A percentile compares a stretch with the other conserved stretches of the same genome.
Evolutionary conservation across 2,113 vertebrate species (phyloP).

Genomic region (Psilopsiagon aymara): DNA sequence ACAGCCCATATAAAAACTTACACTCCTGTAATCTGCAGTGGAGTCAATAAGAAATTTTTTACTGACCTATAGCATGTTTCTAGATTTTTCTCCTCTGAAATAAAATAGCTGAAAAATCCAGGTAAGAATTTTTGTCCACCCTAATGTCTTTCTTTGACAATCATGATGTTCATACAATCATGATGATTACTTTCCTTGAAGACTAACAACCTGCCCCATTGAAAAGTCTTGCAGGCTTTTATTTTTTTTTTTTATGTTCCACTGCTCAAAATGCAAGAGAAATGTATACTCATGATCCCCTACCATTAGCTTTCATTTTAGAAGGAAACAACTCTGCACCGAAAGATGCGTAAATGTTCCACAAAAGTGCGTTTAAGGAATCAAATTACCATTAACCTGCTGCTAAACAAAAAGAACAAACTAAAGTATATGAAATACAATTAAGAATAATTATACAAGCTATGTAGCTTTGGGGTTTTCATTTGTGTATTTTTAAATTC

Average conservation of each 20-base stretch:
- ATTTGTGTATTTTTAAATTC: neutral
- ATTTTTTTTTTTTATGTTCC: neutral
- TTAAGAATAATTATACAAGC: neutral
- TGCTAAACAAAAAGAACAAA: neutral
- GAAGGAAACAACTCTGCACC: neutral
- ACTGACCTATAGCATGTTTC: neutral
- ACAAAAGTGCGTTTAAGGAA: neutral
- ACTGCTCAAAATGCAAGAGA: neutral
- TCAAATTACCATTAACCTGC: neutral
- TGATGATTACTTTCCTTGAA: neutral
- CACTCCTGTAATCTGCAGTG: neutral
- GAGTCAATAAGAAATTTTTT: neutral
- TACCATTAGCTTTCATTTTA: neutral
- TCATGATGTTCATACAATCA: neutral
- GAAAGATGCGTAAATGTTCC: neutral
- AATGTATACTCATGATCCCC: neutral
- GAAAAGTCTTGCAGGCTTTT: neutral
- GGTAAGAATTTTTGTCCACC: neutral
- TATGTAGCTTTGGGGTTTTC: neutral
- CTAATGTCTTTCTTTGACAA: neutral
- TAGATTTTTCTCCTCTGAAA: neutral
- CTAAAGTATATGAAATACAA: fast-evolving
- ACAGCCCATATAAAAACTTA: neutral
- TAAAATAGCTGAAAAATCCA: neutral
- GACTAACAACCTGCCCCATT: neutral